A percentile compares a stretch with the other conserved stretches of the same genome.
phyloP scores from a whole-genome alignment of 2,888 invertebrate genomes.

The Clivina fossor region DNA sequence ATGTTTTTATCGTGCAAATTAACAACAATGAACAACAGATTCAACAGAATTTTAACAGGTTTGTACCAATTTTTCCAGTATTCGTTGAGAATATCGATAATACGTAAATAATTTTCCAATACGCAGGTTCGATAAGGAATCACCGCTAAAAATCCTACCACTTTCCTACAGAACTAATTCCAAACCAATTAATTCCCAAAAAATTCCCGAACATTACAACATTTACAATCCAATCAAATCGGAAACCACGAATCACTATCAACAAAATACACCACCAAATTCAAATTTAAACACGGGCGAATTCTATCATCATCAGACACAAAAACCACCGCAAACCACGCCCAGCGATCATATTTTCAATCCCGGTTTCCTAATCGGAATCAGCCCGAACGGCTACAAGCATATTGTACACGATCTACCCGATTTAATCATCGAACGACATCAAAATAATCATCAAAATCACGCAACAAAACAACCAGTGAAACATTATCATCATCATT shows the following conservation, averaged over 20 bases:
- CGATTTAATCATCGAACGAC: slow-evolving; percentile 35
- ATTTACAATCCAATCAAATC: no score
- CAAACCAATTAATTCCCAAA: no score
- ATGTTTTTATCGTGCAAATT: slow-evolving; percentile 64
- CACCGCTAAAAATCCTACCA: no score
- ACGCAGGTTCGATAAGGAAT: no score
- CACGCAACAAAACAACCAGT: slow-evolving; percentile 24
- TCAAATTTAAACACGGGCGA: slow-evolving; percentile 20
- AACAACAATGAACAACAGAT: slow-evolving; percentile 39
- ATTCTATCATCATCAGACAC: slow-evolving; percentile 18
- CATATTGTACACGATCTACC: slow-evolving; percentile 45
- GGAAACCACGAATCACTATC: slow-evolving; percentile 12
- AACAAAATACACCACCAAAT: slow-evolving; percentile 28
- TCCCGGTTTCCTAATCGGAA: slow-evolving; percentile 37
- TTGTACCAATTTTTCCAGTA: no score
- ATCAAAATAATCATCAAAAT: slow-evolving; percentile 9
- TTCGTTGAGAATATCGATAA: no score
- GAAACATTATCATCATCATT: slow-evolving; percentile 34
- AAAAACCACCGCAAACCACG: slow-evolving; percentile 14
- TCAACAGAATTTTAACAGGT: no score
- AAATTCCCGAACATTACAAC: no score
- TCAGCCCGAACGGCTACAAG: slow-evolving; percentile 43
- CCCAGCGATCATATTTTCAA: slow-evolving; percentile 19
- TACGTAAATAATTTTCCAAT: no score
- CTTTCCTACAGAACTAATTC: no score